Conservation (phyloP, 2,888 invertebrate genomes). For the Clepsis dumicolana region DNA sequence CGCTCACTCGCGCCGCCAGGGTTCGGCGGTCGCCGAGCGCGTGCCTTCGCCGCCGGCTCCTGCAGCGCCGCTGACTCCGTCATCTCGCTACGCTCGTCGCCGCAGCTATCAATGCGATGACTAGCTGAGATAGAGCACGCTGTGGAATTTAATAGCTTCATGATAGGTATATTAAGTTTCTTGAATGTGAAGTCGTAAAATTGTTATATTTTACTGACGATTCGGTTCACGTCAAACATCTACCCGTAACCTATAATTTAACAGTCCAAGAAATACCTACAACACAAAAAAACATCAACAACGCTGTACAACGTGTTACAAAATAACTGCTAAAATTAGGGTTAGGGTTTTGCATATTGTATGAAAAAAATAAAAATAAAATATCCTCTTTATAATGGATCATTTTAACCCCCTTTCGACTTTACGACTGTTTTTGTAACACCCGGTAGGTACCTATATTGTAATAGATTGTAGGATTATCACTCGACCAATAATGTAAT, state of each 20-base stretch:
- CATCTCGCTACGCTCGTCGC: not conserved
- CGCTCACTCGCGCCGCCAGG: constrained; percentile 59
- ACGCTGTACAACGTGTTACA: no score
- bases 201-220: not conserved
- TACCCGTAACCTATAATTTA: not conserved
- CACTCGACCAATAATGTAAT: no score
- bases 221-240: not conserved
- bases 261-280: no score
- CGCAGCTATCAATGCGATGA: not conserved
- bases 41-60: constrained; percentile 31
- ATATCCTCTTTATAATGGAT: no score
- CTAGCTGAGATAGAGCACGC: not conserved
- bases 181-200: not conserved
- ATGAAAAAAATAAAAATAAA: no score
- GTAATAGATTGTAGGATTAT: no score
- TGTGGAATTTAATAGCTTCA: not conserved
- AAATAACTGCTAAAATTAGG: no score
- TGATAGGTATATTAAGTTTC: not conserved
- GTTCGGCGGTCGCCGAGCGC: constrained; percentile 58
- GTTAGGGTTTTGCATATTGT: no score
- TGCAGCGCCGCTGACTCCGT: constrained; percentile 2
- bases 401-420: no score
- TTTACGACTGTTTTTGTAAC: no score
- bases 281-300: no score
- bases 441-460: no score